phyloP scores from a whole-genome alignment of 2,797 vertebrate species.

The Sebastes diaconus region DNA sequence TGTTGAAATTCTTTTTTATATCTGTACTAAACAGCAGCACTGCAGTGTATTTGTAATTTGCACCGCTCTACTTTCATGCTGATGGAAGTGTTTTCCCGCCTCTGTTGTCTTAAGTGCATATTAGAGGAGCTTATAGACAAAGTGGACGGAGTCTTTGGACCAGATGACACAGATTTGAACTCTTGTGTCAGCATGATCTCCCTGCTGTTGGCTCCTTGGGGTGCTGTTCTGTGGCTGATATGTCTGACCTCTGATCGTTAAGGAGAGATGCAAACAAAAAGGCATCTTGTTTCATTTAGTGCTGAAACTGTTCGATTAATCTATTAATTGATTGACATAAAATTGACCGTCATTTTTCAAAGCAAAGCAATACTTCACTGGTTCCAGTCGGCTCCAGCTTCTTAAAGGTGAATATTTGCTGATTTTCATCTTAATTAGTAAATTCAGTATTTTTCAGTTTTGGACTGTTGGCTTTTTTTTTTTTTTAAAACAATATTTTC shows the following conservation, averaged over 20 bases:
- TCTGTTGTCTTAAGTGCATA: not conserved
- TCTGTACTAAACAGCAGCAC: not conserved
- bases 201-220: not conserved
- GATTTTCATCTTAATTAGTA: not conserved
- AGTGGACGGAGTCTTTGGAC: not conserved
- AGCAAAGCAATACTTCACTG: not conserved
- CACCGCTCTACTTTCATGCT: too few species aligned
- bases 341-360: not conserved
- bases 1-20: not conserved
- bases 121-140: not conserved
- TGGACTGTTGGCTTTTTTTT: too few species aligned
- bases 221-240: not conserved
- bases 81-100: not conserved
- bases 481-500: not conserved
- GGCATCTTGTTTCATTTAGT: not conserved
- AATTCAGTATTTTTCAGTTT: not conserved
- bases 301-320: not conserved
- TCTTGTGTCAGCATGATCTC: not conserved
- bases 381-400: not conserved
- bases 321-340: not conserved
- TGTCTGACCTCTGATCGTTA: not conserved
- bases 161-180: not conserved
- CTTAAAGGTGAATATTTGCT: not conserved
- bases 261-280: not conserved
- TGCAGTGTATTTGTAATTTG: not conserved